phyloP scores from a whole-genome alignment of 1,140 invertebrate species.

The Sarcophaga bullata region DNA sequence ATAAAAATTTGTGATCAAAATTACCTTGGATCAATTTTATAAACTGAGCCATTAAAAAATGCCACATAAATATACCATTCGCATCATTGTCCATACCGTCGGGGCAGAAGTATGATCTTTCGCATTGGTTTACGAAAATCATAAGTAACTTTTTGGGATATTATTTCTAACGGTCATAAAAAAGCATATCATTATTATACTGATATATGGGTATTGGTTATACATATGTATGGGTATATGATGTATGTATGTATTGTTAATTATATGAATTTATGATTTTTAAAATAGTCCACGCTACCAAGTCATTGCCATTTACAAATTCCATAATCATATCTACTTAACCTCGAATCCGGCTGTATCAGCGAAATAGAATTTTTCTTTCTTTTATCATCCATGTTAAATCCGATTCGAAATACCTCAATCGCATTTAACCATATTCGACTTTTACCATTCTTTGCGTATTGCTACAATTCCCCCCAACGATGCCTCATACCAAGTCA shows the following conservation, averaged over 20 bases:
- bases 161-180: neutral
- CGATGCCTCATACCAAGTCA: slow-evolving; percentile 67
- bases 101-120: slow-evolving; percentile 67
- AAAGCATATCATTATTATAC: too few species aligned
- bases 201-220: too few species aligned
- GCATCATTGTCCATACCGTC: slow-evolving; percentile 82
- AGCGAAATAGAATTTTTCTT: slow-evolving; percentile 81
- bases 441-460: slow-evolving; percentile 73
- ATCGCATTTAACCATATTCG: slow-evolving; percentile 65
- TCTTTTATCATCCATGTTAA: slow-evolving; percentile 77
- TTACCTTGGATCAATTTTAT: slow-evolving; percentile 60
- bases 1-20: slow-evolving; percentile 12
- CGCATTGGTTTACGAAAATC: slow-evolving; percentile 68
- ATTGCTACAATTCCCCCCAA: slow-evolving; percentile 67
- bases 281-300: slow-evolving; percentile 55
- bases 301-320: slow-evolving; percentile 75
- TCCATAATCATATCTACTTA: slow-evolving; percentile 79
- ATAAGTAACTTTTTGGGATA: slow-evolving; percentile 66
- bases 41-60: slow-evolving; percentile 70
- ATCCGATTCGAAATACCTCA: slow-evolving; percentile 84
- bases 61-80: slow-evolving; percentile 78
- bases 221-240: neutral
- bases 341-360: slow-evolving; percentile 76
- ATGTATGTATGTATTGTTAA: too few species aligned
- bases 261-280: neutral